Conservation (phyloP, 2,797 vertebrate genomes). For the Malurus splendens region DNA sequence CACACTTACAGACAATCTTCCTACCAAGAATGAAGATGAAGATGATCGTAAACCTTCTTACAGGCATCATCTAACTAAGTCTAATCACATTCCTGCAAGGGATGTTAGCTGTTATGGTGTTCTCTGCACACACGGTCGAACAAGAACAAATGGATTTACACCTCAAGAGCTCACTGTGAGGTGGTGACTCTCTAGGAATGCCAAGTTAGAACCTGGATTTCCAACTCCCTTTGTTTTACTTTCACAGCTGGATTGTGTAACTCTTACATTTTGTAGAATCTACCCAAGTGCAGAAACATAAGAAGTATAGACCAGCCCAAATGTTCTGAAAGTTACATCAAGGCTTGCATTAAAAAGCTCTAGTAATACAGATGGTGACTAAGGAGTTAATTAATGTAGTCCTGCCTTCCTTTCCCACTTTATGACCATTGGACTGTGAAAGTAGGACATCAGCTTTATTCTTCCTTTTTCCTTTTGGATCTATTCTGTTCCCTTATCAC, state of each 20-base stretch:
- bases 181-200: neutral
- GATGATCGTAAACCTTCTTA: neutral
- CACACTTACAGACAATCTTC: neutral
- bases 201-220: too few relatives aligned
- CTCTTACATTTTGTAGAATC: neutral
- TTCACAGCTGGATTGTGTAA: neutral
- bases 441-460: neutral
- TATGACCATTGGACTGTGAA: neutral
- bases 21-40: neutral
- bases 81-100: neutral
- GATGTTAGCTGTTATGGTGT: rapidly evolving
- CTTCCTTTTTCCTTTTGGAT: neutral
- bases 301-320: neutral
- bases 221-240: neutral
- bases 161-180: neutral
- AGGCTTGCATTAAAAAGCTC: neutral
- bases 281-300: neutral
- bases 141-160: neutral
- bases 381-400: neutral
- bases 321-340: neutral
- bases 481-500: neutral
- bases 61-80: neutral
- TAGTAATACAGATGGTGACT: neutral
- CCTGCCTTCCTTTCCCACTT: neutral
- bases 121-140: neutral